Base-by-base conservation (phyloP, 1,140 invertebrate genomes). In the Batillaria attramentaria region DNA sequence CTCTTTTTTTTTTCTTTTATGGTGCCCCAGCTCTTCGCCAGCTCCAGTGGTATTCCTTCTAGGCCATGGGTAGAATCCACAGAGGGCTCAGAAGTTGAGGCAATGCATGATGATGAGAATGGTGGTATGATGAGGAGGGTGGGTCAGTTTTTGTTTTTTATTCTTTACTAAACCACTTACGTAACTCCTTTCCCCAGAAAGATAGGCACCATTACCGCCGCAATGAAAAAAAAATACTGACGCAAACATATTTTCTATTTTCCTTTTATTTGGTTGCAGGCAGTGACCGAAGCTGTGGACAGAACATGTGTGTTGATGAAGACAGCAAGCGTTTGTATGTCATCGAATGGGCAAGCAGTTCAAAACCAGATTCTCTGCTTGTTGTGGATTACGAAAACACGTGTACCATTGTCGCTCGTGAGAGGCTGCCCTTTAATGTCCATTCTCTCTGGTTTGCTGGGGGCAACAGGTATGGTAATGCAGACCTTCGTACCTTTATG, bases 341-440 rank as follows among this genome's bases (percentile, higher is more conserved):
- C 0, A 39, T 85, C 2, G 50, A 75, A 33, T 78, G 75, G 68
- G 78, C 62, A 31, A 31, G 68, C 10, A 72, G 46, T 41, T 68
- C 8, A 1, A n/a, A 72, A 1, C 43, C 46, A 37, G 84, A 83
- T 54, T 66, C 60, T 33, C 46, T 84, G 20, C 69, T 82, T 65
- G 81, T 82, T 60, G 68, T 85, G 42, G 78, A 83, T 43, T 83
- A 85, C 60, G 80, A 83, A 72, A 83, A 83, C 20, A 74, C 78
- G 2, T 74, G 83, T 69, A 72, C 80, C 35, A 75, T 73, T 33
- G 75, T 62, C 31, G 60, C 73, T 16, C 37, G 73, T 13, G 54
- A 75, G 20, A 75, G 62, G 24, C 73, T 75, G 16, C 54, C 73
- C 2, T 75, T 60, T n/a, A 42, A 28, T 37, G 31, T 75, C 35